A percentile compares a stretch with the other conserved stretches of the same genome.
Evolutionary conservation across 2,797 vertebrate genomes (phyloP).

Genomic region (Darevskia mixta): DNA sequence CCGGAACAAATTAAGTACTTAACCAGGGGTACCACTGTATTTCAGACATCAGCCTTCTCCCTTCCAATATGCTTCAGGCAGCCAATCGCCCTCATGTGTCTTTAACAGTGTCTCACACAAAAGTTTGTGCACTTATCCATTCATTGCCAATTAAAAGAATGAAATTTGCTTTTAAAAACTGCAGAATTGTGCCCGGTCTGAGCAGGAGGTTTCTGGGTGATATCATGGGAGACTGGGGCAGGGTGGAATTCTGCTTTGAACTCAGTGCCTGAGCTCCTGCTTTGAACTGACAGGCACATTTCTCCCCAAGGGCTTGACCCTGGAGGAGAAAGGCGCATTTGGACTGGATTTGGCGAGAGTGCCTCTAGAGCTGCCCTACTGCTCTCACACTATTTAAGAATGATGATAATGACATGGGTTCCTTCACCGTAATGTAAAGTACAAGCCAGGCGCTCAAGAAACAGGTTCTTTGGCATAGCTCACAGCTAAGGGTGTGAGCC

Average conservation of each 20-base stretch:
- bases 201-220: background rate
- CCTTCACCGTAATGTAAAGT: too few species aligned
- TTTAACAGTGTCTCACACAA: background rate
- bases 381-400: too few species aligned
- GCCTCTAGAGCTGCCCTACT: background rate
- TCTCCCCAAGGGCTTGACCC: background rate
- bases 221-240: background rate
- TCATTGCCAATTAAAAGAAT: background rate
- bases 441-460: too few species aligned
- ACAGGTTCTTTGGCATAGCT: too few species aligned
- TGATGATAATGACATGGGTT: too few species aligned
- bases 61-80: background rate
- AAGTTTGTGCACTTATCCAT: background rate
- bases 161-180: background rate
- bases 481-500: too few species aligned
- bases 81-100: background rate
- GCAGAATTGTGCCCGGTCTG: background rate
- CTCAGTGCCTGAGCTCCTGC: background rate
- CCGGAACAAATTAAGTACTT: too few species aligned
- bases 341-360: too few species aligned
- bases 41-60: too few species aligned
- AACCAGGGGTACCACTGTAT: too few species aligned
- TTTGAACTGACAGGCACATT: background rate
- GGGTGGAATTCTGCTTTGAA: too few species aligned
- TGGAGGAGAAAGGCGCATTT: background rate